Evolutionary conservation across 2,888 invertebrate genomes (phyloP), one percentile per base, ranked within the genome.

Genomic region (Hirtodrosophila alboralis): DNA sequence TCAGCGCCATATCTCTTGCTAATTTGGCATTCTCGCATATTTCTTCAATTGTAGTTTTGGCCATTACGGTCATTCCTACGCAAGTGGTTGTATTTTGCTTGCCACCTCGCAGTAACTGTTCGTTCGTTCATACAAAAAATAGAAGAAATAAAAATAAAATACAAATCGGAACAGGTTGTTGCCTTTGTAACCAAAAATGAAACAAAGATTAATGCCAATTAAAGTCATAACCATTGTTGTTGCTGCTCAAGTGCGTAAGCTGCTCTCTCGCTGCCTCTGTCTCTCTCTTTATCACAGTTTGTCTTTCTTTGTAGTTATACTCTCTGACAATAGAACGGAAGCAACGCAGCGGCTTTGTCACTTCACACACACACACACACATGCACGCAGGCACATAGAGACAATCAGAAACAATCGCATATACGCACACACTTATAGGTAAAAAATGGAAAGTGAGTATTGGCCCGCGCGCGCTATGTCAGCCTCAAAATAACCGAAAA

Each of bases 1-100:
- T 94, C 87, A 98, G 92, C 64, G 97, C 96, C 95, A 96, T 96
- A 92, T 99, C 98, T 87, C 98, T 93, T 56, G 97, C 98, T 91
- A 97, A 91, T 91, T 96, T 97, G 60, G 97, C 96, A 92, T 97
- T 98, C 92, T 98, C 97, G 92, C 95, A 95, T 91, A 97, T 96
- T 92, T 97, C 97, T 91, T 94, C 95, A 91, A 96, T 94, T 89
- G 95, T 95, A 91, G 96, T 95, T 86, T 90, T 90, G 92, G 96
- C 95, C 96, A 97, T 96, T 91, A 93, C 93, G 92, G 93, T 93
- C 93, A 93, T 93, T 93, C 90, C 90, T 90, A 89, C 89, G 88
- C 89, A 89, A 86, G 89, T 88, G 89, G 88, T 89, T 78, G 90
- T 90, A 87, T 90, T 90, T 89, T 90, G 90, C 88, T 90, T 89